phyloP scores from a whole-genome alignment of 2,888 invertebrate genomes.

The Stenolophus ochropezus region DNA sequence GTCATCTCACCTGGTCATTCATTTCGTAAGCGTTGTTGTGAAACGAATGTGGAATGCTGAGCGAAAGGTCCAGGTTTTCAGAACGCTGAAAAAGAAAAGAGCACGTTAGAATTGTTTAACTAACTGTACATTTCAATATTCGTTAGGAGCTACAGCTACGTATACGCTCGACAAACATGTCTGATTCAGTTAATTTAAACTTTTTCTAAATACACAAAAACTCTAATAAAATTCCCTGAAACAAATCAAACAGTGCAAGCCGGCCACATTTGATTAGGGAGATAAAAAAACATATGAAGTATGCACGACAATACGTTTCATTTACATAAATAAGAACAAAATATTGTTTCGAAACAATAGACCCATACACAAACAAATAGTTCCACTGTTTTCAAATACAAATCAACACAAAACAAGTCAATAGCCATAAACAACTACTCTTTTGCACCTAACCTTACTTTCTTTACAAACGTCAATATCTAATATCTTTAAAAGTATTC shows the following conservation, averaged over 20 bases:
- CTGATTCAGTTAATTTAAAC: slow-evolving; percentile 57
- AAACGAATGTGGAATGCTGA: slow-evolving; percentile 81
- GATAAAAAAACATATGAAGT: slow-evolving; percentile 9
- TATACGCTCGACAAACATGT: slow-evolving; percentile 51
- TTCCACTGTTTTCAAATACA: not conserved
- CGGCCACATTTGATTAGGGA: slow-evolving; percentile 31
- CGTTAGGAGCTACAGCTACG: slow-evolving; percentile 29
- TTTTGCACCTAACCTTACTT: not conserved
- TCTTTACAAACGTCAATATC: too few relatives aligned
- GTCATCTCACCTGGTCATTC: slow-evolving; percentile 82
- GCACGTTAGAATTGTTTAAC: slow-evolving; percentile 54
- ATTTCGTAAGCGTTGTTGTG: slow-evolving; percentile 84
- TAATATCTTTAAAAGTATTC: too few relatives aligned
- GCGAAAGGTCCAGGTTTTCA: slow-evolving; percentile 84
- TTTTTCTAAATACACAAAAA: slow-evolving; percentile 51
- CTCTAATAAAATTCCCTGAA: slow-evolving; percentile 52
- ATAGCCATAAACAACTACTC: not conserved
- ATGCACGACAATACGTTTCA: not conserved
- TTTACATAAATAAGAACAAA: slow-evolving; percentile 30
- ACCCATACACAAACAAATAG: not conserved
- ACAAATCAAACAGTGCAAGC: slow-evolving; percentile 43
- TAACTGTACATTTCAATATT: slow-evolving; percentile 59
- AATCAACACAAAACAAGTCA: not conserved
- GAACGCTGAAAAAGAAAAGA: slow-evolving; percentile 78
- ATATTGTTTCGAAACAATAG: not conserved